Percentiles rank a stretch among this genome's conserved stretches.
phyloP scores from a whole-genome alignment of 2,888 invertebrate species.

The Hirtodrosophila cameraria region DNA sequence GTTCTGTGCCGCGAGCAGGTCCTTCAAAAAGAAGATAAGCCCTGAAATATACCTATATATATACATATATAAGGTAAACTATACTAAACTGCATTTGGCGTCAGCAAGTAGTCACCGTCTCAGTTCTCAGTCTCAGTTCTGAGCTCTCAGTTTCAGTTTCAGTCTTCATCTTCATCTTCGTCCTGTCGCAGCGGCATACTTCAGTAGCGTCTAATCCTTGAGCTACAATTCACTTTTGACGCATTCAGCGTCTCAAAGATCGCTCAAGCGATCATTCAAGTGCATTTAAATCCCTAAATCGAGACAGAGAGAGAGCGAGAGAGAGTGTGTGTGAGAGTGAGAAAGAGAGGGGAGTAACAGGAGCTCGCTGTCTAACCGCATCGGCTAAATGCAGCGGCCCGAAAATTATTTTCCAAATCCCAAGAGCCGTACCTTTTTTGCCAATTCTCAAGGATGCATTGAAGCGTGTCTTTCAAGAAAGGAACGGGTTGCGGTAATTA shows the following conservation, averaged over 20 bases:
- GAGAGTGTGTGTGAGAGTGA: conserved; percentile 11
- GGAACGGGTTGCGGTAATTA: conserved; percentile 63
- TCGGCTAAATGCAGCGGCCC: conserved; percentile 65
- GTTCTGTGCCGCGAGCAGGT: conserved; percentile 4
- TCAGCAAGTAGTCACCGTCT: conserved; percentile 47
- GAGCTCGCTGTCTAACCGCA: conserved; percentile 68
- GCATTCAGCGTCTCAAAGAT: conserved; percentile 54
- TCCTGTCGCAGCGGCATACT: conserved; percentile 55
- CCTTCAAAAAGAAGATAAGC: conserved; percentile 15
- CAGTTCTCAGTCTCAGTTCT: neutral
- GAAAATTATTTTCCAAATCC: conserved; percentile 61
- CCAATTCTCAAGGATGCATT: conserved; percentile 55
- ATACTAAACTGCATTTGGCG: conserved; percentile 34
- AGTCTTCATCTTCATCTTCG: neutral
- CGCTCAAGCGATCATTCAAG: conserved; percentile 69
- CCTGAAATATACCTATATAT: too few relatives aligned
- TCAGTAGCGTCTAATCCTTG: conserved; percentile 69
- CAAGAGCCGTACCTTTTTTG: conserved; percentile 38
- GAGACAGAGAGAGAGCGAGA: too few relatives aligned
- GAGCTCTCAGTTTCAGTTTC: too few relatives aligned
- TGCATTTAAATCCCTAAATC: conserved; percentile 79
- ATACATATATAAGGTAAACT: neutral
- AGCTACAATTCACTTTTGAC: conserved; percentile 79
- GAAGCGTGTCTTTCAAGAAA: conserved; percentile 39
- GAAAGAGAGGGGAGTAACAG: conserved; percentile 32